These are phyloP conservation scores for Andrena haemorrhoa DNA, from an alignment of 2,888 invertebrate species.

Conservation along the genomic window DNA sequence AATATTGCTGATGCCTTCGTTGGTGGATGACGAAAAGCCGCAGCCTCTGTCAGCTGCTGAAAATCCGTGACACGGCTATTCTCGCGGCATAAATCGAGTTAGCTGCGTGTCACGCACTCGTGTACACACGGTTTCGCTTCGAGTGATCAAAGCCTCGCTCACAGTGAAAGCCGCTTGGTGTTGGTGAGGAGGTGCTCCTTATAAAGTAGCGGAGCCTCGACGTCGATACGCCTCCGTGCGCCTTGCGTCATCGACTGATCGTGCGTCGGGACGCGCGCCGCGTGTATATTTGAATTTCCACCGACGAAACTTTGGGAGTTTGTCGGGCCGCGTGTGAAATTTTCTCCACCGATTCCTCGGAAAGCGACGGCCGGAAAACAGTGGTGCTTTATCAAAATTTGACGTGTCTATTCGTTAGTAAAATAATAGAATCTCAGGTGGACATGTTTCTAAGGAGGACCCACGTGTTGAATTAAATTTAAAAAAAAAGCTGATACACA, in stretches of 20 bases:
- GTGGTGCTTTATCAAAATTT: too few relatives aligned
- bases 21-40: not conserved
- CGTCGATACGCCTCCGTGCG: conserved; percentile 79
- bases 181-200: conserved; percentile 80
- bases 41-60: conserved; percentile 2
- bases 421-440: too few relatives aligned
- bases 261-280: conserved; percentile 61
- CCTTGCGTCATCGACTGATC: conserved; percentile 79
- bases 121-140: conserved; percentile 44
- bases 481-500: not conserved
- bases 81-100: conserved; percentile 42
- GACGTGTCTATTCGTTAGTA: too few relatives aligned
- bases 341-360: too few relatives aligned
- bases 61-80: conserved; percentile 11
- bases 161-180: conserved; percentile 68
- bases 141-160: conserved; percentile 52
- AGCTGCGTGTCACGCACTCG: conserved; percentile 43
- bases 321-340: not conserved
- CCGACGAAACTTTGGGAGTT: conserved; percentile 32
- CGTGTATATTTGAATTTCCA: conserved; percentile 51
- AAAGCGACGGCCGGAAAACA: too few relatives aligned
- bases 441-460: too few relatives aligned
- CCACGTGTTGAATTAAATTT: too few relatives aligned
- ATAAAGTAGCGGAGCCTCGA: conserved; percentile 80
- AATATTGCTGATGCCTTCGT: not conserved